Base-by-base conservation (phyloP, 1,140 invertebrate species). In the Plutomurus gul region DNA sequence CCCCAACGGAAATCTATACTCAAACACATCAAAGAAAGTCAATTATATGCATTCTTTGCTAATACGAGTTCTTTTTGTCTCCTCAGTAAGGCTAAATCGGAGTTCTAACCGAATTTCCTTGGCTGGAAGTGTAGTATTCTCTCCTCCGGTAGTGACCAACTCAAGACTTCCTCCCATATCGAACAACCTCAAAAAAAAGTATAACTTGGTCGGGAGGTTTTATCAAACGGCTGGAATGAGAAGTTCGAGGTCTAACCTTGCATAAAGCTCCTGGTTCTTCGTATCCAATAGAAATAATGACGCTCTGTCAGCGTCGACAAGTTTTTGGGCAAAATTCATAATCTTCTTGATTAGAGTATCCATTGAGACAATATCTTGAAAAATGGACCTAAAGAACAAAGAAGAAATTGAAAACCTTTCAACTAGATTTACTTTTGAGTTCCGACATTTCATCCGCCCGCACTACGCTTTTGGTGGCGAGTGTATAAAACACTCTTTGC, bases 311-410 rank as follows among this genome's bases (percentile, higher is more conserved):
- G 94, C 94, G 83, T 92, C 91, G 0, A 95, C 93, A 5, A 96
- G 86, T 73, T 90, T 89, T 85, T 94, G 92, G 0, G 93, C 93
- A 85, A 92, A 93, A 84, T 93, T 92, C 90, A 95, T 92, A 56
- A 95, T 92, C 85, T 93, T 94, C 85, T 93, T 92, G 16, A 95
- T 93, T 0, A 95, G 88, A 25, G 89, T 89, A 84, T 95, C 93
- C 89, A 95, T 92, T 80, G 91, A 93, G 40, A 94, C 91, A 89
- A 95, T 95, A 83, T 95, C 93, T 89, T 94, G 93, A 84, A 92
- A 92, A 84, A 92, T 91, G 13, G 90, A 90, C 85, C 91, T 92
- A 49, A 25, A n/a, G n/a, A n/a, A n/a, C n/a, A n/a, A n/a, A n/a
- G n/a, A n/a, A n/a, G n/a, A n/a, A n/a, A n/a, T n/a, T n/a, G n/a